Conservation (phyloP, 2,113 vertebrate species). For the Tupaia tana region DNA sequence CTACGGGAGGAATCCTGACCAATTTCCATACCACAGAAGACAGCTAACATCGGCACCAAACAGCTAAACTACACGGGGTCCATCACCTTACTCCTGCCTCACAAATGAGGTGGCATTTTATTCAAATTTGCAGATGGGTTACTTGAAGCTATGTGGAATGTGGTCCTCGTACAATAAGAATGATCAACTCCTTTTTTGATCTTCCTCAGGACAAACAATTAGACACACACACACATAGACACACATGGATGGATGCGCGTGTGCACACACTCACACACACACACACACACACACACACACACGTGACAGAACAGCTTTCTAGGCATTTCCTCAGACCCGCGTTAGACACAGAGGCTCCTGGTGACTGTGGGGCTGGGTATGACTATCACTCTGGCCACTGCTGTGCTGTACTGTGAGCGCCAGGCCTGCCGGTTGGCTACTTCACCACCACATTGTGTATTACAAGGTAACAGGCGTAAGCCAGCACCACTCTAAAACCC, state of each 20-base stretch:
- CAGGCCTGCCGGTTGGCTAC: neutral
- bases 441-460: neutral
- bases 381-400: neutral
- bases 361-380: neutral
- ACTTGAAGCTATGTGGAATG: neutral
- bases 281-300: neutral
- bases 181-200: neutral
- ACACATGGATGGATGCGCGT: too few relatives aligned
- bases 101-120: neutral
- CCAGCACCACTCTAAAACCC: neutral
- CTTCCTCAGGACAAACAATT: neutral
- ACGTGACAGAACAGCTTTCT: neutral
- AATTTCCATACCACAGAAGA: neutral
- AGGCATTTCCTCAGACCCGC: neutral
- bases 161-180: neutral
- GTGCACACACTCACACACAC: too few relatives aligned
- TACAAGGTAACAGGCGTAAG: neutral
- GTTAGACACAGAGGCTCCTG: slow-evolving; percentile 20
- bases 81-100: neutral
- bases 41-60: neutral
- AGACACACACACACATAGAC: neutral
- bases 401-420: neutral
- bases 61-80: neutral
- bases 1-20: neutral
- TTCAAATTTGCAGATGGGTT: neutral